Evolutionary conservation across 2,113 vertebrate species (phyloP), one percentile per base, ranked within the genome.

Genomic region (Haliaeetus leucogaster): DNA sequence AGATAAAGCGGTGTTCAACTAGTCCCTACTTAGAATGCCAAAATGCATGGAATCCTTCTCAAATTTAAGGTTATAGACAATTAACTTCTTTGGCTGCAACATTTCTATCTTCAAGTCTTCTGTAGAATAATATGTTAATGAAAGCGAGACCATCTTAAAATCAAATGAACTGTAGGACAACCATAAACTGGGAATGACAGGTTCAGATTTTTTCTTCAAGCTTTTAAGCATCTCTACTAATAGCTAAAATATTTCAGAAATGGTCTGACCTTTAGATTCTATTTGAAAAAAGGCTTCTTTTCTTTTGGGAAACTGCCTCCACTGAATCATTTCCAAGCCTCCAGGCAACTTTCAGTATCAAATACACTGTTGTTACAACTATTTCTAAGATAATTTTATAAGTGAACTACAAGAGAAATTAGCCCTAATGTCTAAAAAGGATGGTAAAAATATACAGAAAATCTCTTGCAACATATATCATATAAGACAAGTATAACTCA

Each of bases 201-300:
- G n/a, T 42, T n/a, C 79, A 95, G 86, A 65, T 93, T 95, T 94
- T 94, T 67, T 91, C 86, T 95, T 94, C 42, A 86, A 88, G 84
- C 53, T 96, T 95, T 95, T 93, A 88, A 97, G 62, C 52, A 90
- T 95, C 66, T 79, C 59, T 67, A 73, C 67, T 95, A 96, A 97
- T 65, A 94, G 70, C 32, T 76, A 70, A 95, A 97, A 61, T 83
- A 95, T 93, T 97, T 93, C 91, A 80, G 55, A 97, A 98, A 90
- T 50, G 58, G 19, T 38, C 50, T 96, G 94, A 96, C 87, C 86
- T 92, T 97, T 97, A 82, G 26, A 86, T 94, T 96, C 45, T 62
- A 10, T 89, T 95, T 92, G 21, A 16, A 65, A 93, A 88, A 91
- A 53, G 10, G 6, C 38, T 72, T 43, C 18, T 92, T 90, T 96